Base-by-base conservation (phyloP, 2,888 invertebrate species). In the Agonum fuliginosum region DNA sequence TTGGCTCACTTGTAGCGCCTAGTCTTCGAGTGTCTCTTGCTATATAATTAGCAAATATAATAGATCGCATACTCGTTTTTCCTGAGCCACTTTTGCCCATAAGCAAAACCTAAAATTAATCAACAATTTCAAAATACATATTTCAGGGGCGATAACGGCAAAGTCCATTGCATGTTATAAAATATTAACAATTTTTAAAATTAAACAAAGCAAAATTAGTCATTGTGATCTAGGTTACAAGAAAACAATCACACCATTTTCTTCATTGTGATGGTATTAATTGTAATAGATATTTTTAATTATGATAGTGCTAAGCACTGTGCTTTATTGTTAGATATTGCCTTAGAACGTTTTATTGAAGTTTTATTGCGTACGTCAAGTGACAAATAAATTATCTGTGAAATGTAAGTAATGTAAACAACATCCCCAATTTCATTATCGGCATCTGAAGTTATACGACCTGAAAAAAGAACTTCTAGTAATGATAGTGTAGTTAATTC, bases 71-170 rank as follows among this genome's bases (percentile, higher is more conserved):
- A 86, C 98, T 98, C 2, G 99, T 99, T 89, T 99, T 99, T 0
- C 99, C 99, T 19, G 98, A 97, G 6, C 99, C 99, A 91, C 98
- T 98, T 87, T 99, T 99, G 0, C 99, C 99, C 99, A 99, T 99
- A 81, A 99, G 89, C 79, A 99, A 89, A 62, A 99, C 99, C 97
- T 99, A 84, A 72, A 88, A 87, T 51, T n/a, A 30, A 43, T 41
- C n/a, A 3, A 37, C 37, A 37, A 3, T 37, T 37, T 8, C 8
- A 37, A n/a, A 37, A 34, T 1, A 54, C 4, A 54, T 2, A 24
- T 24, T 24, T 46, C 24, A 24, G 24, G 54, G 54, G 54, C 54
- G 54, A n/a, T 54, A 14, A 24, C 27, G 27, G 12, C 27, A 54
- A 10, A 54, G 27, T 22, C 8, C 24, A 27, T 6, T 20, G 8